Conservation (phyloP, 2,113 vertebrate genomes). For the Anser cygnoides region DNA sequence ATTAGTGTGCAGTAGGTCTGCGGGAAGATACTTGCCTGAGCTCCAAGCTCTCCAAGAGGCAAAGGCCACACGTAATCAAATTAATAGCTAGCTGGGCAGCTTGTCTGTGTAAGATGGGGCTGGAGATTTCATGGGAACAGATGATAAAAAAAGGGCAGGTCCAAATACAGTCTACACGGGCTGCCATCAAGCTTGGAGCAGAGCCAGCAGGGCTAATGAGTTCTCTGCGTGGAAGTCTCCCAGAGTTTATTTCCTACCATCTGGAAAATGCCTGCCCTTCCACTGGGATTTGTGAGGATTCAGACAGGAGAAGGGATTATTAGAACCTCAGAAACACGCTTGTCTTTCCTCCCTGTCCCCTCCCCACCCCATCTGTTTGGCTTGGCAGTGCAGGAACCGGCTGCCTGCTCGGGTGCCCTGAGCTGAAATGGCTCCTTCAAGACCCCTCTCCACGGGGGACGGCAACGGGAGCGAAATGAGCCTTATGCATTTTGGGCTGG, state of each 20-base stretch:
- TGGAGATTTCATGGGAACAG: neutral
- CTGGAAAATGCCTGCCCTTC: conserved; percentile 57
- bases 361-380: conserved; percentile 12
- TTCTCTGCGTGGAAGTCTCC: conserved; percentile 13
- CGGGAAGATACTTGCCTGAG: neutral
- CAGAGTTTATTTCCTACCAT: conserved; percentile 58
- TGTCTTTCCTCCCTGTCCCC: neutral
- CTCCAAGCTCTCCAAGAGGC: neutral
- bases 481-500: neutral
- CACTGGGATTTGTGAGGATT: conserved; percentile 19
- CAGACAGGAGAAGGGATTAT: conserved; percentile 35
- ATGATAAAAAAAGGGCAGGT: neutral
- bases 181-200: neutral
- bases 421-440: neutral
- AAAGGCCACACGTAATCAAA: neutral
- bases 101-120: neutral
- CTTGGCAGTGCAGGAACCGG: neutral
- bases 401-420: neutral
- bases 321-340: neutral
- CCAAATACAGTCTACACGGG: neutral
- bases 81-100: conserved; percentile 2
- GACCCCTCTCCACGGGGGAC: neutral
- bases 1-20: neutral
- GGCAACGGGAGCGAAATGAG: neutral
- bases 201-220: conserved; percentile 54